These are phyloP conservation scores for Charadrius vociferus DNA, from an alignment of 2,113 vertebrate species.

Conservation along the genomic window DNA sequence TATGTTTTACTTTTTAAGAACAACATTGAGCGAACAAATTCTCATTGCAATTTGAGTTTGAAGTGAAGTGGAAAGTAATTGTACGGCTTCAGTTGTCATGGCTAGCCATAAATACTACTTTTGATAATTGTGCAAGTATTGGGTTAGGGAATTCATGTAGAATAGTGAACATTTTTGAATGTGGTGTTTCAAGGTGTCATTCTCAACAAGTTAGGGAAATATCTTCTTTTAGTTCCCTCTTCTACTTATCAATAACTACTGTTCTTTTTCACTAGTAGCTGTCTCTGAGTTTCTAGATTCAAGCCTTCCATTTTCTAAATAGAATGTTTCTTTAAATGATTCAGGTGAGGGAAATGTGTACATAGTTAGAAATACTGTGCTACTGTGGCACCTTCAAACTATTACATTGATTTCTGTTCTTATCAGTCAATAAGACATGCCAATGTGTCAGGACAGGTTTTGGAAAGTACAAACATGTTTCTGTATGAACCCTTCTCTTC, in stretches of 20 bases:
- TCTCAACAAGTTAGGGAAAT: not conserved
- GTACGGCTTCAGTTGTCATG: not conserved
- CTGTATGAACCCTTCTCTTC: not conserved
- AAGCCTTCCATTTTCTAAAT: slow-evolving; percentile 6
- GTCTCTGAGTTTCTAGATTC: not conserved
- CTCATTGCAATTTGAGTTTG: not conserved
- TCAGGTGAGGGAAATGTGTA: not conserved
- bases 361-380: not conserved
- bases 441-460: not conserved
- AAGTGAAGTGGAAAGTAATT: not conserved
- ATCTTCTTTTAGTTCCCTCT: not conserved
- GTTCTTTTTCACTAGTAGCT: not conserved
- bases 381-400: not conserved
- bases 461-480: not conserved
- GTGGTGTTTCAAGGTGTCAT: not conserved
- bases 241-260: not conserved
- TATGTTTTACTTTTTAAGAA: not conserved
- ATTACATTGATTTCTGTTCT: not conserved
- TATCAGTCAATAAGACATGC: not conserved
- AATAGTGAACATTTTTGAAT: not conserved
- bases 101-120: not conserved
- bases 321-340: not conserved
- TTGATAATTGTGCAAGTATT: not conserved
- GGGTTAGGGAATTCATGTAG: not conserved
- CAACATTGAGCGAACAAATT: not conserved